A percentile compares a stretch with the other conserved stretches of the same genome.
Conservation (phyloP, 2,888 invertebrate species). For the Lacanobia oleracea region DNA sequence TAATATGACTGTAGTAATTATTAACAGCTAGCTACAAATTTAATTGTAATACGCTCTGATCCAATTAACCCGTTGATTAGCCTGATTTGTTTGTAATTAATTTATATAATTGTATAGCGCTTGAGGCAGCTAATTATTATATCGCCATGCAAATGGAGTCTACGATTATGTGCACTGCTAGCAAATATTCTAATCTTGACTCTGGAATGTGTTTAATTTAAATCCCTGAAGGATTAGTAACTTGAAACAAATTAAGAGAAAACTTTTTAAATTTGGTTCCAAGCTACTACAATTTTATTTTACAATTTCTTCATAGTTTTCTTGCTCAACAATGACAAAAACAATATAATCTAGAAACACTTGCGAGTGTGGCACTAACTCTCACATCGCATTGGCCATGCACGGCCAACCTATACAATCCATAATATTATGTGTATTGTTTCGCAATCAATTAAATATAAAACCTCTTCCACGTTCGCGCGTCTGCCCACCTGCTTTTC, state of each 20-base stretch:
- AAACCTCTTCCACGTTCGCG: no score
- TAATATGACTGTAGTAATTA: conserved; percentile 53
- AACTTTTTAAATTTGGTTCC: no score
- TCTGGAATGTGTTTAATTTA: neutral
- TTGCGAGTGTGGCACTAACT: neutral
- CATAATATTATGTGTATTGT: no score
- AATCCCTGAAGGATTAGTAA: neutral
- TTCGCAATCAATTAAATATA: no score
- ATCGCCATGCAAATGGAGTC: conserved; percentile 23
- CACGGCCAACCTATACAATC: neutral
- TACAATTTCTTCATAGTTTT: no score
- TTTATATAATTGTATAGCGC: conserved; percentile 50
- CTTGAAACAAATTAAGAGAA: no score
- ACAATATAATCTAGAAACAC: neutral
- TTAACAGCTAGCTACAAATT: conserved; percentile 60
- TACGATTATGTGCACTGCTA: neutral
- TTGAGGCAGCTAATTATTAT: conserved; percentile 20
- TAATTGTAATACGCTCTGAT: conserved; percentile 58
- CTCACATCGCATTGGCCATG: neutral
- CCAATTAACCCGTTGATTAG: conserved; percentile 65
- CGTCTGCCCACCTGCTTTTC: neutral
- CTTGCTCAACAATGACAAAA: no score
- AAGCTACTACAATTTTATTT: no score
- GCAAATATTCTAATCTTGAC: conserved; percentile 11
- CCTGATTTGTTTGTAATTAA: conserved; percentile 57